Evolutionary conservation across 2,888 invertebrate genomes (phyloP).

Genomic region (Icerya purchasi): DNA sequence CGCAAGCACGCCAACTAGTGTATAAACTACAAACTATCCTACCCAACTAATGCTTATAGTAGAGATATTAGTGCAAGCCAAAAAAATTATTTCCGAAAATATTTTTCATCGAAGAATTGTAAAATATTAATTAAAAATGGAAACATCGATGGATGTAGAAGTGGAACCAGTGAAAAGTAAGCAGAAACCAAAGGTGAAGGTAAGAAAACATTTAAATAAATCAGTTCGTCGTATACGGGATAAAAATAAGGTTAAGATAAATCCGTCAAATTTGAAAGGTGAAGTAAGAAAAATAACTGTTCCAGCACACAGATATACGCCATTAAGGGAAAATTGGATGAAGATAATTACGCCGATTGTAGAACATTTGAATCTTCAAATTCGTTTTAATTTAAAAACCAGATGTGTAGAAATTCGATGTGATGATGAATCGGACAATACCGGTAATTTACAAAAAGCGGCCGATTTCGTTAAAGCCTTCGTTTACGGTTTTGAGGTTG

Average conservation of each 20-base stretch:
- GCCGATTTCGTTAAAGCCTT: slow-evolving; percentile 97
- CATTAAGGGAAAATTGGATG: slow-evolving; percentile 89
- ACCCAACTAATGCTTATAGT: no score
- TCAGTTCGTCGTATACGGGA: background rate
- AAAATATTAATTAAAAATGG: no score
- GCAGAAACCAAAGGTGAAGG: background rate
- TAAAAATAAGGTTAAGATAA: background rate
- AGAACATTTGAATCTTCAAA: slow-evolving; percentile 80
- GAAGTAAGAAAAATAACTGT: slow-evolving; percentile 51
- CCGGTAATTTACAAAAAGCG: slow-evolving; percentile 68
- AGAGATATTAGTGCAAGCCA: no score
- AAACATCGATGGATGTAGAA: background rate
- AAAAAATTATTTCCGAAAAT: no score
- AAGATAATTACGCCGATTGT: slow-evolving; percentile 92
- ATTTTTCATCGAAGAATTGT: no score
- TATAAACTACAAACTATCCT: no score
- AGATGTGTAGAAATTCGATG: slow-evolving; percentile 70
- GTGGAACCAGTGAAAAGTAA: background rate
- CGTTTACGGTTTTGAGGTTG: slow-evolving; percentile 85
- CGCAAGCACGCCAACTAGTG: no score
- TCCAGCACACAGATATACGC: slow-evolving; percentile 83
- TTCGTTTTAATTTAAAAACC: slow-evolving; percentile 78
- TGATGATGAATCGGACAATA: slow-evolving; percentile 42
- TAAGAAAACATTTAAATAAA: background rate
- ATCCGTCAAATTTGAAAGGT: background rate